Evolutionary conservation across 2,113 vertebrate species (phyloP).

Genomic region (Pterocles gutturalis): DNA sequence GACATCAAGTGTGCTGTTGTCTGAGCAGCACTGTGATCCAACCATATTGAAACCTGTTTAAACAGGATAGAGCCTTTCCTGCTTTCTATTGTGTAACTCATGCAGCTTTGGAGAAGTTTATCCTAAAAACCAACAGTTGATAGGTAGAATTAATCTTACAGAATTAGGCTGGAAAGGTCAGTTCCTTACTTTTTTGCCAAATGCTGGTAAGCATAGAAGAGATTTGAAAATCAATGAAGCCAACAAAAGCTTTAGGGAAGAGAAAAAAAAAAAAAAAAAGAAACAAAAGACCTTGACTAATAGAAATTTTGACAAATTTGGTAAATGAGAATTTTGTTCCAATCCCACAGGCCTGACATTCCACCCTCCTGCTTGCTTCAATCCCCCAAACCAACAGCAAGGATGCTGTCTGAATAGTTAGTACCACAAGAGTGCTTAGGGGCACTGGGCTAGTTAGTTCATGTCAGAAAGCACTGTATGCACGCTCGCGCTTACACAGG

Average conservation of each 20-base stretch:
- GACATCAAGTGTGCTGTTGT: background rate
- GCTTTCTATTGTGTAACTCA: slow-evolving; percentile 1
- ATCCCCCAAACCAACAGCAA: background rate
- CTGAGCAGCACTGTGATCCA: background rate
- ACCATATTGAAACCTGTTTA: background rate
- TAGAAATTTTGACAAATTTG: background rate
- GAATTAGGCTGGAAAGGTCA: background rate
- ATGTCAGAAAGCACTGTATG: background rate
- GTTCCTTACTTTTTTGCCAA: background rate
- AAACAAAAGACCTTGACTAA: background rate
- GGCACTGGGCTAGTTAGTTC: background rate
- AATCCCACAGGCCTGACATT: background rate
- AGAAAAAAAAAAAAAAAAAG: background rate
- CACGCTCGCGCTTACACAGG: background rate
- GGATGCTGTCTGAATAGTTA: background rate
- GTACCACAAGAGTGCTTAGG: background rate
- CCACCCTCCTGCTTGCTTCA: background rate
- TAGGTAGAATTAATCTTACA: slow-evolving; percentile 13
- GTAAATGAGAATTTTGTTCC: background rate
- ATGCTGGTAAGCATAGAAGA: background rate
- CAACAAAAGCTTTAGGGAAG: background rate
- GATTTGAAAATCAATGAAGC: background rate
- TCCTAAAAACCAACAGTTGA: slow-evolving; percentile 18
- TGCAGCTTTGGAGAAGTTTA: slow-evolving; percentile 21
- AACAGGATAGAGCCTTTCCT: slow-evolving; percentile 6